Evolutionary conservation across 2,113 vertebrate species (phyloP).

Genomic region (Benitochromis conjunctus): DNA sequence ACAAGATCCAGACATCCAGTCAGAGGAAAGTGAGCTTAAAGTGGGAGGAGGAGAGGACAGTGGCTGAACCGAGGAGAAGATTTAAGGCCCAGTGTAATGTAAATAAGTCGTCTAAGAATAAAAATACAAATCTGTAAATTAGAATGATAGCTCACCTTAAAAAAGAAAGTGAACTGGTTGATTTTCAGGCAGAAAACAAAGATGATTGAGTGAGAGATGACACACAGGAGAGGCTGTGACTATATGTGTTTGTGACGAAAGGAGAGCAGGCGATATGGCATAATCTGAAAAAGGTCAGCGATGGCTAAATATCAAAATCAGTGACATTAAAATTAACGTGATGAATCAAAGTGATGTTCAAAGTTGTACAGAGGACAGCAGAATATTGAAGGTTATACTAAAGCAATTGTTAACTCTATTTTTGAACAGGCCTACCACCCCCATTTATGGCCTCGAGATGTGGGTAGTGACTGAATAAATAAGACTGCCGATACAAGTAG

Average conservation of each 20-base stretch:
- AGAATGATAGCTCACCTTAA: neutral
- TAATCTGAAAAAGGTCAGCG: conserved; percentile 37
- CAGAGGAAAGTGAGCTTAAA: neutral
- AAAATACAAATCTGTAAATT: neutral
- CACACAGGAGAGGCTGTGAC: neutral
- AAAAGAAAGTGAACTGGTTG: neutral
- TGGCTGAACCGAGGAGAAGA: neutral
- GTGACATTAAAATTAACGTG: conserved; percentile 45
- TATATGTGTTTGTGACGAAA: neutral
- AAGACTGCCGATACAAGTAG: neutral
- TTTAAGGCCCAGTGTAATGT: neutral
- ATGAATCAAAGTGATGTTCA: conserved; percentile 28
- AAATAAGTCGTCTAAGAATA: neutral
- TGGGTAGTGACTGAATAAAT: neutral
- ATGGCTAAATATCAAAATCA: conserved; percentile 29
- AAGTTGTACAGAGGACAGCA: neutral
- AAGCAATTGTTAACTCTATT: neutral
- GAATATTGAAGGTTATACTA: neutral
- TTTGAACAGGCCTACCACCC: neutral
- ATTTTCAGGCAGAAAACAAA: neutral
- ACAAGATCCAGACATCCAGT: neutral
- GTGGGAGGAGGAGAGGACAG: neutral
- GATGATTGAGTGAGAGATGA: neutral
- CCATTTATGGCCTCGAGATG: neutral
- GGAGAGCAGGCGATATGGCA: neutral